Base-by-base conservation (phyloP, 2,797 vertebrate species). In the Phyllotis vaccarum region DNA sequence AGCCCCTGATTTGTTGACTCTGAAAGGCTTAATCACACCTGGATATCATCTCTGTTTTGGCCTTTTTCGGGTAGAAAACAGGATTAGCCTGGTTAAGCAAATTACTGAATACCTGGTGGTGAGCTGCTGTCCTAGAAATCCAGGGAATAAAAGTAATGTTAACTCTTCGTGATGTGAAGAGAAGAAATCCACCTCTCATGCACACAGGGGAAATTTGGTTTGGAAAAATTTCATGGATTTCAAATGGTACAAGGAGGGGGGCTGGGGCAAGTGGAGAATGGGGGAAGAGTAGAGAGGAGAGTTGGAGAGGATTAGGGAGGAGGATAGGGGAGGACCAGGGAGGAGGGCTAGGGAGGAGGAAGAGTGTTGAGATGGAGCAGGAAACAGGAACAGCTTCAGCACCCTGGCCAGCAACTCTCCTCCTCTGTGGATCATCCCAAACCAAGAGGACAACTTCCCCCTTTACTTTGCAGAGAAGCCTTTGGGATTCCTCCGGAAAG, bases 291-390 rank as follows among this genome's bases (percentile, higher is more conserved):
- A 5, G 3, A 37, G 37, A 83, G 37, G 14, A 64, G 37, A 14
- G 21, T 27, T 8, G n/a, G 6, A 22, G 34, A 56, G 34, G 10
- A 11, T 5, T 34, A 49, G 2, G 31, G 43, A 86, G 22, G 3
- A 70, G 22, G 34, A 2, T 14, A 16, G n/a, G 1, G 34, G 22
- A 37, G n/a, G n/a, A n/a, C n/a, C n/a, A 49, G 2, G 31, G 43
- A 86, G 22, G 3, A 70, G 22, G 34, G 5, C n/a, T 14, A 16
- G n/a, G 1, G 34, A n/a, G n/a, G 22, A 37, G 21, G 72, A 80
- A 21, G 1, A 13, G 3, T 2, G 5, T 0, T 3, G 12, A 17
- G 29, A 8, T 21, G 19, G 43, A 29, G 11, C 14, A 0, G 11
- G 37, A 24, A 27, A 14, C 24, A 7, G n/a, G 60, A 58, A 17